phyloP scores from a whole-genome alignment of 2,113 vertebrate genomes.

The Hucho hucho region DNA sequence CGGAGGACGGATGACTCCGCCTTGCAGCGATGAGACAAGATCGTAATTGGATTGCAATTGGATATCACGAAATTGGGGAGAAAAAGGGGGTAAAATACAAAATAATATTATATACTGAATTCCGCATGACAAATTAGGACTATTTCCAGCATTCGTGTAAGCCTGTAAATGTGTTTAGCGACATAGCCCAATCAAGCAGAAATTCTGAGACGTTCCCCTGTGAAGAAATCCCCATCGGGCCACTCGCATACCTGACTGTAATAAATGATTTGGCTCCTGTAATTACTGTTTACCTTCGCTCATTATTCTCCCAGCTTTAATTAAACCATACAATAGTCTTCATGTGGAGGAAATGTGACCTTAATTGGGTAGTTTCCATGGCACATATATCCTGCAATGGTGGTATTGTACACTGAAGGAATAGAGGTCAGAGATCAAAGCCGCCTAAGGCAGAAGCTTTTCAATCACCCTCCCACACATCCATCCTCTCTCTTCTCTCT shows the following conservation, averaged over 20 bases:
- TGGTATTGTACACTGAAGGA: slow-evolving; percentile 30
- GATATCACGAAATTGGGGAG: too few species aligned
- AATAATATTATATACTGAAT: background rate
- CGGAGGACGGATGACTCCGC: too few species aligned
- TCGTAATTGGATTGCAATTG: too few species aligned
- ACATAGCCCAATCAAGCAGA: background rate
- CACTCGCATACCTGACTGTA: slow-evolving; percentile 21
- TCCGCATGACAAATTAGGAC: slow-evolving; percentile 8
- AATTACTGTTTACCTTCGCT: slow-evolving; percentile 60
- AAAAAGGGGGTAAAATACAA: too few species aligned
- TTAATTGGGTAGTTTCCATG: slow-evolving; percentile 56
- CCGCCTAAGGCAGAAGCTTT: slow-evolving; percentile 23
- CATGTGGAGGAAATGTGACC: slow-evolving; percentile 38
- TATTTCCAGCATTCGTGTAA: background rate
- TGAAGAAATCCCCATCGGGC: background rate
- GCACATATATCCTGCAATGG: background rate
- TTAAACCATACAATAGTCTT: slow-evolving; percentile 41
- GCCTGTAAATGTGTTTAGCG: slow-evolving; percentile 8
- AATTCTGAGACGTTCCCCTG: slow-evolving; percentile 12
- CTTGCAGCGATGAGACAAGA: too few species aligned
- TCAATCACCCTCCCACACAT: slow-evolving; percentile 13
- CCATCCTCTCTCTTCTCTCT: background rate
- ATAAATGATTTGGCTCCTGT: slow-evolving; percentile 51
- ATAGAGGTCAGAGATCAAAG: slow-evolving; percentile 11
- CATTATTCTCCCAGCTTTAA: slow-evolving; percentile 54